These are phyloP conservation scores for Pemphigus obesinymphae DNA, from an alignment of 1,140 invertebrate genomes.

Conservation along the genomic window DNA sequence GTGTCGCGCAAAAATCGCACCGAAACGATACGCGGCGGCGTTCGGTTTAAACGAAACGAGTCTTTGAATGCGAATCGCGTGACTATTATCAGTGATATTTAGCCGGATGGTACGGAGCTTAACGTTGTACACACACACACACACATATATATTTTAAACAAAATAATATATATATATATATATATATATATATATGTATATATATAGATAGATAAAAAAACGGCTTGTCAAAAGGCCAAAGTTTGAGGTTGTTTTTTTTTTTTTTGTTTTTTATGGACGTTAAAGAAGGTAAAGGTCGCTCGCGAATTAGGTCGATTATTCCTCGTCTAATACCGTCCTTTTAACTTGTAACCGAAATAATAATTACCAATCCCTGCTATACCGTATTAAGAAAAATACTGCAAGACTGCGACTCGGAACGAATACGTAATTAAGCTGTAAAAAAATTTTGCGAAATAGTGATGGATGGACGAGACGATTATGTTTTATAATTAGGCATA, in stretches of 20 bases:
- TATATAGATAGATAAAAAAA: no score
- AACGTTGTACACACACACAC: neutral
- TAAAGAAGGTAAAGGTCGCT: neutral
- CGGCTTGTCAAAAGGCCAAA: neutral
- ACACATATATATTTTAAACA: neutral
- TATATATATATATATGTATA: neutral
- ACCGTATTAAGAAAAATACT: no score
- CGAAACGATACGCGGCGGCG: neutral
- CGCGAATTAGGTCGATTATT: neutral
- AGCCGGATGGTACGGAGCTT: constrained; percentile 21
- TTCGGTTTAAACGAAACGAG: neutral
- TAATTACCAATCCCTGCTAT: no score
- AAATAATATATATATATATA: neutral
- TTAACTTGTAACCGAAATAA: no score
- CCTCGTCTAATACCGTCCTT: neutral
- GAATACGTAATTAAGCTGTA: no score
- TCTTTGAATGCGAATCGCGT: constrained; percentile 6
- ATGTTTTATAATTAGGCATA: no score
- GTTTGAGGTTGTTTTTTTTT: neutral
- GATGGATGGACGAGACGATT: no score
- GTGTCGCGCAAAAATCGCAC: neutral
- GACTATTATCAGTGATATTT: constrained; percentile 14
- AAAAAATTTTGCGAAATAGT: no score
- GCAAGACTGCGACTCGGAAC: no score
- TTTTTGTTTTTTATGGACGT: neutral